A percentile compares a stretch with the other conserved stretches of the same genome.
Evolutionary conservation across 37 sponge, comb jelly and placozoan species (phyloP).

Genomic region (Aplysina aerophoba): DNA sequence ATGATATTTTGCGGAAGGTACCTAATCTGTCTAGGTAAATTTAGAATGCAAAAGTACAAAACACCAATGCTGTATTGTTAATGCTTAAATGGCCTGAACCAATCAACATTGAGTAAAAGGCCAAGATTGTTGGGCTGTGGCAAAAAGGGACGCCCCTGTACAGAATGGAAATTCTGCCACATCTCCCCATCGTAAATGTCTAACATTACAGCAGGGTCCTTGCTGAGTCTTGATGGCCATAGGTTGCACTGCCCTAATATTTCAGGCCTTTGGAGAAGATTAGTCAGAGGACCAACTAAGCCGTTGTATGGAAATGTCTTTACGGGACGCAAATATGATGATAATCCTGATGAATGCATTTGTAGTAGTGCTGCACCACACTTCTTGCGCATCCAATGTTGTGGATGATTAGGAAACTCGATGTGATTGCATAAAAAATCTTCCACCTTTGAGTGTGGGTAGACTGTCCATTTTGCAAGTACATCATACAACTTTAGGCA

Average conservation of each 20-base stretch:
- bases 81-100: slow-evolving; percentile 40
- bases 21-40: slow-evolving; percentile 31
- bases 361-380: slow-evolving; percentile 35
- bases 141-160: slow-evolving; percentile 5
- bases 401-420: slow-evolving; percentile 43
- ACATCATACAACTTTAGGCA: slow-evolving; percentile 32
- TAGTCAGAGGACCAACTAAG: slow-evolving; percentile 26
- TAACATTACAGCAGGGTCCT: neutral
- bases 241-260: slow-evolving; percentile 49
- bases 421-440: slow-evolving; percentile 12
- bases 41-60: slow-evolving; percentile 13
- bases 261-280: neutral
- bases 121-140: slow-evolving; percentile 30
- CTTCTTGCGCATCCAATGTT: neutral
- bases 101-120: slow-evolving; percentile 58
- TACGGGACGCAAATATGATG: slow-evolving; percentile 17
- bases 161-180: slow-evolving; percentile 36
- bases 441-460: neutral
- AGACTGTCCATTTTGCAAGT: neutral
- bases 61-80: slow-evolving; percentile 28
- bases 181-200: slow-evolving; percentile 63
- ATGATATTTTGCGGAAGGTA: slow-evolving; percentile 52
- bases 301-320: slow-evolving; percentile 32
- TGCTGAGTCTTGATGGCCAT: slow-evolving; percentile 22
- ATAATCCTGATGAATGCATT: neutral